Conservation (phyloP, 1,140 invertebrate genomes). For the Drosophila sproati region DNA sequence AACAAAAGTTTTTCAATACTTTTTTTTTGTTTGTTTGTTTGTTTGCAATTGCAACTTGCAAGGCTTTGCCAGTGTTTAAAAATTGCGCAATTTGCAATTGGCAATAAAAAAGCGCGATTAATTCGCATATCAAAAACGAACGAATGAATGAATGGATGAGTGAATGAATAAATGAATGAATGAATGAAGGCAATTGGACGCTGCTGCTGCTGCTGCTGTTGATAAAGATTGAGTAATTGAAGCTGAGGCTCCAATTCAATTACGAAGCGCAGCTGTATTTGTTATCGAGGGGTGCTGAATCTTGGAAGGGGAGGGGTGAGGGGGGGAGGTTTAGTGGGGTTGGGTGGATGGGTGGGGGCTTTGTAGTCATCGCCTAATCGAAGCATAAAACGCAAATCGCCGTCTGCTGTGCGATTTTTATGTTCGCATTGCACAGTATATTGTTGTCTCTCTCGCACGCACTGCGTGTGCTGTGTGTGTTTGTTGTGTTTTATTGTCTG, state of each 20-base stretch:
- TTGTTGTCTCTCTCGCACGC: constrained; percentile 25
- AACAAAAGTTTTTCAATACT: not conserved
- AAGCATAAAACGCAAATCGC: constrained; percentile 78
- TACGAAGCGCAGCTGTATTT: constrained; percentile 10
- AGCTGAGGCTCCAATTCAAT: constrained; percentile 37
- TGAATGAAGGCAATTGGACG: constrained; percentile 3
- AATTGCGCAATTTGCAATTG: constrained; percentile 7
- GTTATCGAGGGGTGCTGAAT: not conserved
- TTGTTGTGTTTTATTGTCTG: constrained; percentile 70
- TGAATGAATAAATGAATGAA: not conserved
- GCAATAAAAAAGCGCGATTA: not conserved
- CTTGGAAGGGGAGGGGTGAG: not conserved
- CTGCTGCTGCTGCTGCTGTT: constrained; percentile 1
- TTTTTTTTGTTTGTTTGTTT: not conserved
- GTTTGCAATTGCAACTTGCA: not conserved
- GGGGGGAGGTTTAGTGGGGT: not conserved
- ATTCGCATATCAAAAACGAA: constrained; percentile 1
- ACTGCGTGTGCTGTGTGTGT: not conserved
- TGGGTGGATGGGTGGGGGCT: constrained; percentile 12
- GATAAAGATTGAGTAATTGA: constrained; percentile 20
- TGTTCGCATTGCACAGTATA: constrained; percentile 64
- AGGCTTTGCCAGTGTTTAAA: not conserved
- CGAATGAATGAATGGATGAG: not conserved
- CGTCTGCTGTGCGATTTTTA: constrained; percentile 59
- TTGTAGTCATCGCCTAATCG: constrained; percentile 58